A percentile compares a stretch with the other conserved stretches of the same genome.
These are phyloP conservation scores for Drosophila ananassae DNA, from an alignment of 1,140 invertebrate species.

Conservation along the genomic window DNA sequence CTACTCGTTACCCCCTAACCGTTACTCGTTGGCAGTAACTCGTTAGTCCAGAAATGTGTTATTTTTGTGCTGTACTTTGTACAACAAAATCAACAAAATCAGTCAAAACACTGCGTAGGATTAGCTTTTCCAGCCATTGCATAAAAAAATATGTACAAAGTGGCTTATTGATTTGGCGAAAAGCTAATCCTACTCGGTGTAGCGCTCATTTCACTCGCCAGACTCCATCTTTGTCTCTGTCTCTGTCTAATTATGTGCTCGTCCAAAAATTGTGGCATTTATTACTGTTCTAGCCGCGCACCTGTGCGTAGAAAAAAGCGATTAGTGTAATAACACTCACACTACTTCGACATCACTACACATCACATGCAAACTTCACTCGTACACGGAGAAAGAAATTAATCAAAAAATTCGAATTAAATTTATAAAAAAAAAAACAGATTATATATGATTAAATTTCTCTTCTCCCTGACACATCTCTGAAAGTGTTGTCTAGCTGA, in stretches of 20 bases:
- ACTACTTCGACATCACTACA: constrained; percentile 20
- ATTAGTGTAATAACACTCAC: constrained; percentile 23
- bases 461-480: constrained; percentile 9
- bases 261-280: constrained; percentile 80
- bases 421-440: not conserved
- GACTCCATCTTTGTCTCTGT: constrained; percentile 5
- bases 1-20: constrained; percentile 27
- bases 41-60: not conserved
- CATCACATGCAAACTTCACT: constrained; percentile 19
- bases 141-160: not conserved
- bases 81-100: constrained; percentile 3
- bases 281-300: constrained; percentile 83
- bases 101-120: not conserved
- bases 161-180: too few relatives aligned
- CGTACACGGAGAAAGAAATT: constrained; percentile 1
- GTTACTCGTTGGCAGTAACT: constrained; percentile 6
- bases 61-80: constrained; percentile 8
- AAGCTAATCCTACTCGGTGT: constrained; percentile 28
- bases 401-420: not conserved
- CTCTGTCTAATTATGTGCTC: constrained; percentile 48
- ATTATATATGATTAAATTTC: not conserved
- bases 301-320: constrained; percentile 54
- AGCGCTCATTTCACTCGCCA: constrained; percentile 17
- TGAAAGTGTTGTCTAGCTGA: constrained; percentile 38
- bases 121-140: not conserved